Evolutionary conservation across 2,797 vertebrate species (phyloP).

Genomic region (Tamandua tetradactyla): DNA sequence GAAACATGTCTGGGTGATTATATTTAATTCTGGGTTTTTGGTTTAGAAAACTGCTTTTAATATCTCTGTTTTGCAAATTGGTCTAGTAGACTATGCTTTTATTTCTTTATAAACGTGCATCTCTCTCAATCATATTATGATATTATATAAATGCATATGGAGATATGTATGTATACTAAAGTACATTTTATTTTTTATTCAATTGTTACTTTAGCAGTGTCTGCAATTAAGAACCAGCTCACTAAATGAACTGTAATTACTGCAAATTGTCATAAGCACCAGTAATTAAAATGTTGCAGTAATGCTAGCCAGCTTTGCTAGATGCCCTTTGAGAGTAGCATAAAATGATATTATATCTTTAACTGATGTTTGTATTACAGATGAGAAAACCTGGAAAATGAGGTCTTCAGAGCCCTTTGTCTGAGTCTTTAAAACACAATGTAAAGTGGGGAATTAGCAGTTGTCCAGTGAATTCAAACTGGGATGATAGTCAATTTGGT

Average conservation of each 20-base stretch:
- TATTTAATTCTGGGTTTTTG: constrained; percentile 15
- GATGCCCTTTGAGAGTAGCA: constrained; percentile 78
- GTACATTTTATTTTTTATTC: constrained; percentile 79
- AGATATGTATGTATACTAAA: constrained; percentile 68
- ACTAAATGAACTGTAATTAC: constrained; percentile 87
- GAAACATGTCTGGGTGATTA: constrained; percentile 8
- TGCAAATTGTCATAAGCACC: constrained; percentile 85
- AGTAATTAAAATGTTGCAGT: constrained; percentile 83
- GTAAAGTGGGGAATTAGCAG: constrained; percentile 71
- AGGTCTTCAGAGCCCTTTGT: constrained; percentile 67
- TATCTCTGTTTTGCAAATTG: constrained; percentile 71
- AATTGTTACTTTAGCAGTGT: constrained; percentile 84
- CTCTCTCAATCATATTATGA: constrained; percentile 41
- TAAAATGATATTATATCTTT: constrained; percentile 77
- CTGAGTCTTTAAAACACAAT: constrained; percentile 59
- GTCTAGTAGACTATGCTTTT: constrained; percentile 58
- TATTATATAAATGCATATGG: constrained; percentile 55
- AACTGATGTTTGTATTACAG: constrained; percentile 69
- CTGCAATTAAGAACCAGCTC: constrained; percentile 86
- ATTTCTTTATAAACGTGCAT: constrained; percentile 74
- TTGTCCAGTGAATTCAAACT: constrained; percentile 75
- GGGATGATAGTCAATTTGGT: constrained; percentile 78
- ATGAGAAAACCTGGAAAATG: constrained; percentile 74
- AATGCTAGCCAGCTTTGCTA: constrained; percentile 81
- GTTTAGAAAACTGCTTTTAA: constrained; percentile 54